These are phyloP conservation scores for Grammomys dolichurus DNA, from an alignment of 2,113 vertebrate species.

Conservation along the genomic window DNA sequence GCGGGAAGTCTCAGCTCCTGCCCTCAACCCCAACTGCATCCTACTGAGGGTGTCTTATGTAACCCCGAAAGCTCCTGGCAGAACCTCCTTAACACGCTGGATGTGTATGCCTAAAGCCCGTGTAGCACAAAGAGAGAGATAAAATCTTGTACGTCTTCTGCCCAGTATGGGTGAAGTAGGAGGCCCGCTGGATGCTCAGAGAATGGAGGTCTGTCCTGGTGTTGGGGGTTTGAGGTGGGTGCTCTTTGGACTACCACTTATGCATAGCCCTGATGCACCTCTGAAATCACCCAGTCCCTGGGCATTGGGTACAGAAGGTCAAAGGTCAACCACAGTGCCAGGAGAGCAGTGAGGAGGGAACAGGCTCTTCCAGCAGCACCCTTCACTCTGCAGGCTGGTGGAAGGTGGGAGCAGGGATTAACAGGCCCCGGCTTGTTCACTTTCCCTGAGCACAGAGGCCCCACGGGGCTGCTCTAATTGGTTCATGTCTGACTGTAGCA, in stretches of 20 bases:
- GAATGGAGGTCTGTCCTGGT: background rate
- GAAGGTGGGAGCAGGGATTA: background rate
- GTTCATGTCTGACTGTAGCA: background rate
- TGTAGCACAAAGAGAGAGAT: fast-evolving
- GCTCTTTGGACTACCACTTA: fast-evolving
- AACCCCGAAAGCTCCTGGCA: background rate
- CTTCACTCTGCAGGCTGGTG: background rate
- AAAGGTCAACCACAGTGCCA: fast-evolving
- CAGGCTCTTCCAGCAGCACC: background rate
- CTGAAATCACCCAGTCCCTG: fast-evolving
- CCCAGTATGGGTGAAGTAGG: too few relatives aligned
- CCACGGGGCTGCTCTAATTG: background rate
- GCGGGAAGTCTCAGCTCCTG: background rate
- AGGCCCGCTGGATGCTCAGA: background rate
- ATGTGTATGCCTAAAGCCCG: too few relatives aligned
- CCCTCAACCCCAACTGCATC: background rate
- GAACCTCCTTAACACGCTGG: fast-evolving
- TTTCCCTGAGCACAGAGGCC: background rate
- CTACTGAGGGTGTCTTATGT: too few relatives aligned
- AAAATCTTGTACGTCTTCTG: background rate
- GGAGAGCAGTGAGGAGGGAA: background rate
- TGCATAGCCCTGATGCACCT: background rate
- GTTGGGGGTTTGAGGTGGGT: background rate
- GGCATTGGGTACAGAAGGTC: background rate
- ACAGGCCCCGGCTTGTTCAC: background rate